These are phyloP conservation scores for Alviniconcha strummeri DNA, from an alignment of 2,888 invertebrate genomes.

Conservation along the genomic window DNA sequence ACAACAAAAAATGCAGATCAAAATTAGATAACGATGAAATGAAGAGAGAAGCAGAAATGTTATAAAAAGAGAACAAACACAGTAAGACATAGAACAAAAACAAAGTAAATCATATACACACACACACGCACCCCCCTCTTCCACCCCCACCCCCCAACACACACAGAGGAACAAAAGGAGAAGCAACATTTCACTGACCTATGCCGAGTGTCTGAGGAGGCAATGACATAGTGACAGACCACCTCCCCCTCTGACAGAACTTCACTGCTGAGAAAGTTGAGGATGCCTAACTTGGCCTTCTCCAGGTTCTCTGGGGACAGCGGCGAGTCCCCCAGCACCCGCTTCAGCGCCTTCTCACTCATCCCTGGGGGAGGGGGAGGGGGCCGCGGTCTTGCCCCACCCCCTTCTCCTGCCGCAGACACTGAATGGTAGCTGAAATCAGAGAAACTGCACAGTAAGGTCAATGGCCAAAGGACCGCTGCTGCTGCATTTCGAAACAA, in stretches of 20 bases:
- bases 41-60: too few relatives aligned
- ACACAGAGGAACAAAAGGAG: neutral
- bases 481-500: too few relatives aligned
- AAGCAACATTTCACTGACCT: conserved; percentile 52
- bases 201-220: conserved; percentile 88
- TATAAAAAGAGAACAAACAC: too few relatives aligned
- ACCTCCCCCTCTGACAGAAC: conserved; percentile 85
- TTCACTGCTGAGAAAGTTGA: conserved; percentile 87
- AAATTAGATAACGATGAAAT: too few relatives aligned
- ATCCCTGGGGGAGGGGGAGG: conserved; percentile 64
- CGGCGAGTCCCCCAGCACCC: conserved; percentile 65
- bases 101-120: too few relatives aligned
- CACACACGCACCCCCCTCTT: too few relatives aligned
- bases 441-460: neutral
- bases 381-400: conserved; percentile 36
- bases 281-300: conserved; percentile 85
- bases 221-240: conserved; percentile 86
- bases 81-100: too few relatives aligned
- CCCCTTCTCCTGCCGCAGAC: conserved; percentile 27
- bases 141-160: too few relatives aligned
- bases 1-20: too few relatives aligned
- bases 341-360: conserved; percentile 62
- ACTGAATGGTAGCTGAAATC: conserved; percentile 37
- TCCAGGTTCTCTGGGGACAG: conserved; percentile 78
- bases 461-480: too few relatives aligned